Percentiles rank a stretch among this genome's conserved stretches.
Conservation (phyloP, 2,797 vertebrate species). For the Serranus cabrilla region DNA sequence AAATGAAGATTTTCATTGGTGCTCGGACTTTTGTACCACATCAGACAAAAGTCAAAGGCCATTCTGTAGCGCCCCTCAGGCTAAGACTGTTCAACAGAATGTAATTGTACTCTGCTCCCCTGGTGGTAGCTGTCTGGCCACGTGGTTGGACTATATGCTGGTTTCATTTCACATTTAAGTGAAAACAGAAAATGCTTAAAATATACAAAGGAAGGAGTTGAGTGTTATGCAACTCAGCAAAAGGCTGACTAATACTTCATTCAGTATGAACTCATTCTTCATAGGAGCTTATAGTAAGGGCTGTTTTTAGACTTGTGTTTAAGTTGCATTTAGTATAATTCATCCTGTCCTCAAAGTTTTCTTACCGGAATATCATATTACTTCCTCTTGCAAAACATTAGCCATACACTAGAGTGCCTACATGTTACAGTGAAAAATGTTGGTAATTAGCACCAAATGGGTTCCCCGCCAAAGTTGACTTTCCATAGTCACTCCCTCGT, state of each 20-base stretch:
- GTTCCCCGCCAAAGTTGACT: too few relatives aligned
- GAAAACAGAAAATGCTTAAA: slow-evolving; percentile 51
- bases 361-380: too few relatives aligned
- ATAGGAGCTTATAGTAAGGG: background rate
- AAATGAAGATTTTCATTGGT: slow-evolving; percentile 23
- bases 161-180: slow-evolving; percentile 25
- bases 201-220: slow-evolving; percentile 27
- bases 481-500: too few relatives aligned
- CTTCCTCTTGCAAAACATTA: too few relatives aligned
- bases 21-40: slow-evolving; percentile 9
- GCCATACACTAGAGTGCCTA: too few relatives aligned
- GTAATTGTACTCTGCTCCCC: background rate
- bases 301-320: slow-evolving; percentile 4
- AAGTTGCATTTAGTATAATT: background rate
- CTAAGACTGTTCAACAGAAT: slow-evolving; percentile 17
- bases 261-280: slow-evolving; percentile 6
- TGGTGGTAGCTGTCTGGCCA: slow-evolving; percentile 30
- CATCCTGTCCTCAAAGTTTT: too few relatives aligned
- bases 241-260: slow-evolving; percentile 28
- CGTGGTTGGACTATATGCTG: slow-evolving; percentile 27
- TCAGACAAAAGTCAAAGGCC: slow-evolving; percentile 4
- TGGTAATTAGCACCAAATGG: too few relatives aligned
- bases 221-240: slow-evolving; percentile 54
- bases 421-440: too few relatives aligned
- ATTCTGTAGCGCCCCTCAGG: slow-evolving; percentile 1